These are phyloP conservation scores for Volucella bombylans DNA, from an alignment of 2,888 invertebrate species.

Conservation along the genomic window DNA sequence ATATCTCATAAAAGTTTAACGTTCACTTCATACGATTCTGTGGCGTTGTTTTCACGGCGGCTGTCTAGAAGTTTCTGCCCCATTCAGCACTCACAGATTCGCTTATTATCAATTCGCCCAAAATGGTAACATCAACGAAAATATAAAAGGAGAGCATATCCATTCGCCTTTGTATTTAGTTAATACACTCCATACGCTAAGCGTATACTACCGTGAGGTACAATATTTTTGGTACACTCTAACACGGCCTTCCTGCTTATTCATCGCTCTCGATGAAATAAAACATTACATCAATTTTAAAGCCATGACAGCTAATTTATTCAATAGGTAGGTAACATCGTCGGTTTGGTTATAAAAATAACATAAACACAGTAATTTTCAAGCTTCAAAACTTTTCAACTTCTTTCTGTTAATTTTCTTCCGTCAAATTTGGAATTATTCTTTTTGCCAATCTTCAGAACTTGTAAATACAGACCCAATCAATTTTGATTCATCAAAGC, in stretches of 20 bases:
- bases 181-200: too few relatives aligned
- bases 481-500: conserved; percentile 3
- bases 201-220: too few relatives aligned
- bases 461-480: conserved; percentile 12
- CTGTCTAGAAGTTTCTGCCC: too few relatives aligned
- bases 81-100: too few relatives aligned
- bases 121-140: too few relatives aligned
- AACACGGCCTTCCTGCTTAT: conserved; percentile 22
- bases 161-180: too few relatives aligned
- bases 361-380: not conserved
- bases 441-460: not conserved
- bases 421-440: not conserved
- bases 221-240: not conserved
- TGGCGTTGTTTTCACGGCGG: too few relatives aligned
- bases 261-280: conserved; percentile 31
- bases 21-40: too few relatives aligned
- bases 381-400: not conserved
- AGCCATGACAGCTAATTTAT: not conserved
- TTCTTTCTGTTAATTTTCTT: not conserved
- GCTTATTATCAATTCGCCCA: too few relatives aligned
- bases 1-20: too few relatives aligned
- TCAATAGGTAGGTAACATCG: not conserved
- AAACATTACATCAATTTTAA: not conserved
- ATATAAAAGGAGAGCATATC: too few relatives aligned
- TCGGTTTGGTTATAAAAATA: conserved; percentile 1